Percentiles rank a stretch among this genome's conserved stretches.
These are phyloP conservation scores for Lophochroa leadbeateri DNA, from an alignment of 2,113 vertebrate species.

Conservation along the genomic window DNA sequence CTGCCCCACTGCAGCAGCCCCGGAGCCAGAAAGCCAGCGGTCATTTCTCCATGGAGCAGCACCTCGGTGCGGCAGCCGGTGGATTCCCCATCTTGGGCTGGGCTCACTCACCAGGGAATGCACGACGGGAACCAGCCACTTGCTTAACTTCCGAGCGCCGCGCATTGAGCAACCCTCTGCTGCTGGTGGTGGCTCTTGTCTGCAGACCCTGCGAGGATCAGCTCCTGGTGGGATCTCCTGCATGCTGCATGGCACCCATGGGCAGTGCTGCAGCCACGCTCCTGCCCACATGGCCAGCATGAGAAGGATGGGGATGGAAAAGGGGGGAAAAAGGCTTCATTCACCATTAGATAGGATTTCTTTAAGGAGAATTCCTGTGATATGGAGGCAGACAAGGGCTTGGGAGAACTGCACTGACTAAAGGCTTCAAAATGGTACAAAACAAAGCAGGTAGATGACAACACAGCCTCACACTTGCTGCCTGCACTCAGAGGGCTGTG, in stretches of 20 bases:
- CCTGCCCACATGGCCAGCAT: neutral
- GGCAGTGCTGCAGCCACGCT: neutral
- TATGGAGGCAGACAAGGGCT: neutral
- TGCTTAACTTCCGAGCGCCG: neutral
- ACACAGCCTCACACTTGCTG: accelerated
- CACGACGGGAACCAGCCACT: accelerated
- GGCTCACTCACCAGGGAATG: neutral
- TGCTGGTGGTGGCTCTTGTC: neutral
- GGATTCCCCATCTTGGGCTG: neutral
- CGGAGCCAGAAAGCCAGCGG: accelerated
- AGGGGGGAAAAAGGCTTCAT: accelerated
- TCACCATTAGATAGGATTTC: neutral
- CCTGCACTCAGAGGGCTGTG: accelerated
- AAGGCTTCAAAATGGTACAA: neutral
- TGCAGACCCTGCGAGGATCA: neutral
- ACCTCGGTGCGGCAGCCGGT: accelerated
- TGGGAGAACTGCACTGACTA: neutral
- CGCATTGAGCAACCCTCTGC: neutral
- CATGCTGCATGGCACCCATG: neutral
- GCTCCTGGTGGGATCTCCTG: neutral
- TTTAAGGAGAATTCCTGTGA: neutral
- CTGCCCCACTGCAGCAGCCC: neutral
- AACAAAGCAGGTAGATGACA: neutral
- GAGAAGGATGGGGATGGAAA: neutral
- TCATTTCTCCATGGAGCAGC: neutral